phyloP scores from a whole-genome alignment of 2,797 vertebrate species.

The Chiloscyllium punctatum region DNA sequence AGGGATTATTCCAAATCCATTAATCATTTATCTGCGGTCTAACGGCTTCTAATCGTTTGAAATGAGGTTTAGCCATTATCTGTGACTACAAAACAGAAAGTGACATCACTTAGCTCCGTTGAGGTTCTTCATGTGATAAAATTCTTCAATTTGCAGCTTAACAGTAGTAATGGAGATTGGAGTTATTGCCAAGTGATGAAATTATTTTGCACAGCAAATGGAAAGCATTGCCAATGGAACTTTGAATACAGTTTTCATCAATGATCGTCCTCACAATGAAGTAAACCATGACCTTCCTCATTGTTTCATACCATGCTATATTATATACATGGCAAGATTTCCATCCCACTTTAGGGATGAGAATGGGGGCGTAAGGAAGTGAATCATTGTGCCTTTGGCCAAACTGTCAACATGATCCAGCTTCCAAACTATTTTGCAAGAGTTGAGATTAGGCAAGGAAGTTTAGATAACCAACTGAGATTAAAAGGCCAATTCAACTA shows the following conservation, averaged over 20 bases:
- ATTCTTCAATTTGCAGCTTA: background rate
- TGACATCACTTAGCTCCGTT: background rate
- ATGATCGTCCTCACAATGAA: background rate
- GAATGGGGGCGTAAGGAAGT: background rate
- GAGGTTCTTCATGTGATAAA: background rate
- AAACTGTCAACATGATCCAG: background rate
- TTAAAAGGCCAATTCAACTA: background rate
- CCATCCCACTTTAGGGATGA: background rate
- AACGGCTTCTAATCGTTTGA: background rate
- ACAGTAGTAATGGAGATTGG: background rate
- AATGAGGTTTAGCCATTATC: constrained; percentile 27
- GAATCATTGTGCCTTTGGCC: background rate
- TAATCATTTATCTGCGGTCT: background rate
- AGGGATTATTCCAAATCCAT: background rate
- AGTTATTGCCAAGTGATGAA: background rate
- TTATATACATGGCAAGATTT: background rate
- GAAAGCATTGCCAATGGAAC: background rate
- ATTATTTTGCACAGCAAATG: background rate
- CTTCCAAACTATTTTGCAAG: background rate
- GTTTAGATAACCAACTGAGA: background rate
- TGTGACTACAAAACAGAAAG: constrained; percentile 24
- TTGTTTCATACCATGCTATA: background rate
- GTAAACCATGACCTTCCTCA: background rate
- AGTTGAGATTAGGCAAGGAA: background rate
- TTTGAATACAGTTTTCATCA: background rate